A percentile compares a stretch with the other conserved stretches of the same genome.
phyloP scores from a whole-genome alignment of 1,140 invertebrate species.

The Bombus turneri region DNA sequence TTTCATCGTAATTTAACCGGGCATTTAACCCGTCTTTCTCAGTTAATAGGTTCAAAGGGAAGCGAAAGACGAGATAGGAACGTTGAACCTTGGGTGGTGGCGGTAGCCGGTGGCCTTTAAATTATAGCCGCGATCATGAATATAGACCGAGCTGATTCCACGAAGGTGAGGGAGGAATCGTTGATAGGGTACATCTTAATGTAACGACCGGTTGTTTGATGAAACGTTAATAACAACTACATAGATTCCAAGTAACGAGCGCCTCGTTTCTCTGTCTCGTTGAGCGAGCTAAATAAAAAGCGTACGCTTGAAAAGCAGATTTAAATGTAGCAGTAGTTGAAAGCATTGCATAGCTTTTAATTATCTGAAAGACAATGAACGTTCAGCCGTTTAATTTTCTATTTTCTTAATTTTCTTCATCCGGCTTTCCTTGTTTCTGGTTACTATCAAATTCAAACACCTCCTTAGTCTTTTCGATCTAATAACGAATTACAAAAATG shows the following conservation, averaged over 20 bases:
- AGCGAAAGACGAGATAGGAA: background rate
- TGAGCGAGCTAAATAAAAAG: background rate
- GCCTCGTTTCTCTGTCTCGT: conserved; percentile 8
- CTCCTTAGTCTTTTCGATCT: too few species aligned
- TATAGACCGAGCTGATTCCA: conserved; percentile 21
- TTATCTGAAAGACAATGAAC: background rate
- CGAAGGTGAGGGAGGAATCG: conserved; percentile 54
- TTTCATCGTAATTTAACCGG: background rate
- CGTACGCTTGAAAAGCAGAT: background rate
- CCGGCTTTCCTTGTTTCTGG: background rate
- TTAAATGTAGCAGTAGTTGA: too few species aligned
- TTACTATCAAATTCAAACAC: background rate
- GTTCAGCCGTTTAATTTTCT: background rate
- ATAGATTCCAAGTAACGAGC: conserved; percentile 17
- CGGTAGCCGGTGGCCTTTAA: conserved; percentile 20
- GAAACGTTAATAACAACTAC: conserved; percentile 32
- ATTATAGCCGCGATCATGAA: conserved; percentile 43
- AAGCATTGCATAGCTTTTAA: background rate
- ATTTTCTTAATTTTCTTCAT: too few species aligned
- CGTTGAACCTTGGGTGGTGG: background rate
- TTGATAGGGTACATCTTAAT: conserved; percentile 41
- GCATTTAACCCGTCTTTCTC: background rate
- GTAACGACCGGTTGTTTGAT: conserved; percentile 9
- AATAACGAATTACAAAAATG: background rate
- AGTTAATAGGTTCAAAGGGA: background rate